These are phyloP conservation scores for Drosophila robusta DNA, from an alignment of 2,888 invertebrate genomes.

Conservation along the genomic window DNA sequence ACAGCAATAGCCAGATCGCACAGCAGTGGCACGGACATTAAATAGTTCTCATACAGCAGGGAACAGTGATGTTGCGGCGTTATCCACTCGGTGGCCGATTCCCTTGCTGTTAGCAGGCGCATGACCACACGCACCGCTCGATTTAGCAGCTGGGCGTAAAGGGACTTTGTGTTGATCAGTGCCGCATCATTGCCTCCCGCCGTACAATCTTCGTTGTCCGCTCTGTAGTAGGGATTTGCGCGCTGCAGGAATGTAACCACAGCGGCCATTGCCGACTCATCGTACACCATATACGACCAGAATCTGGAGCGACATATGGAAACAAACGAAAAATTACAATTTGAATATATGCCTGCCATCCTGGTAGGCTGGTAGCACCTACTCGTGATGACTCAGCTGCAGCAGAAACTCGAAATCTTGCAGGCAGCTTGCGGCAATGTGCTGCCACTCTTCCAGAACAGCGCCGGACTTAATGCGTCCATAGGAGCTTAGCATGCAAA, in stretches of 20 bases:
- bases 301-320: slow-evolving; percentile 85
- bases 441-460: slow-evolving; percentile 89
- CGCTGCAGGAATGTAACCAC: slow-evolving; percentile 91
- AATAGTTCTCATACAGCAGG: slow-evolving; percentile 91
- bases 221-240: slow-evolving; percentile 89
- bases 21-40: slow-evolving; percentile 93
- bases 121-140: slow-evolving; percentile 90
- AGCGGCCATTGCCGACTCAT: slow-evolving; percentile 88
- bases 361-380: slow-evolving; percentile 42
- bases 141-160: slow-evolving; percentile 88
- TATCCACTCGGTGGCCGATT: slow-evolving; percentile 90
- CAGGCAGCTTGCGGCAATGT: slow-evolving; percentile 87
- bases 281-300: slow-evolving; percentile 90
- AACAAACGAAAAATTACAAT: background rate
- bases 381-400: slow-evolving; percentile 87
- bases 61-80: slow-evolving; percentile 88
- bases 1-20: slow-evolving; percentile 92
- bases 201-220: slow-evolving; percentile 80
- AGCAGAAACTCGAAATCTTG: slow-evolving; percentile 90
- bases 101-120: slow-evolving; percentile 92
- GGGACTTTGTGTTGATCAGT: slow-evolving; percentile 85
- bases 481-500: slow-evolving; percentile 79
- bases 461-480: slow-evolving; percentile 86
- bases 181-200: slow-evolving; percentile 48
- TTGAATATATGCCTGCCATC: no score